Conservation (phyloP, 2,888 invertebrate species). For the Diaprepes abbreviatus region DNA sequence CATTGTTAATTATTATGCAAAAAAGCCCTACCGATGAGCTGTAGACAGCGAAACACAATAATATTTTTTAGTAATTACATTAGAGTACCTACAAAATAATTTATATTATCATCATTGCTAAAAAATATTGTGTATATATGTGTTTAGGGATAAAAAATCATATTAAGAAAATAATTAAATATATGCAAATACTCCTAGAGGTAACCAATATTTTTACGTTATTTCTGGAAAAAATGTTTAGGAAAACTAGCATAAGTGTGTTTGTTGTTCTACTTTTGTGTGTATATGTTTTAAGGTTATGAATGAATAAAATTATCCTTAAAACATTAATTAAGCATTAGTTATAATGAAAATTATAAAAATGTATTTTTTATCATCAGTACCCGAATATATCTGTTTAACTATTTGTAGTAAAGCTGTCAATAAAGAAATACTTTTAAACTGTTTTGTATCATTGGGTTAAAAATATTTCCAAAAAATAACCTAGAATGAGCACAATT, state of each 20-base stretch:
- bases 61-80: slow-evolving; percentile 4
- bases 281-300: neutral
- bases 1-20: neutral
- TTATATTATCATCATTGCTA: neutral
- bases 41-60: slow-evolving; percentile 28
- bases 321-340: too few species aligned
- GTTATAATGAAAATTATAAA: too few species aligned
- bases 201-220: too few species aligned
- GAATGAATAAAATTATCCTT: too few species aligned
- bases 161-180: neutral
- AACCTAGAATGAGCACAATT: too few species aligned
- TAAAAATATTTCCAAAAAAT: too few species aligned
- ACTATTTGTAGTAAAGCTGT: slow-evolving; percentile 7
- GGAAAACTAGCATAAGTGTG: neutral
- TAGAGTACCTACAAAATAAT: too few species aligned
- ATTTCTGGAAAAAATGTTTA: neutral
- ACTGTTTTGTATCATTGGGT: too few species aligned
- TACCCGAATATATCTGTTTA: neutral
- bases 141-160: slow-evolving; percentile 14
- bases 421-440: too few species aligned
- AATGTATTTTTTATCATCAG: slow-evolving; percentile 13
- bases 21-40: slow-evolving; percentile 28
- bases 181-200: too few species aligned
- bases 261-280: neutral
- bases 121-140: slow-evolving; percentile 3